Evolutionary conservation across 2,797 vertebrate species (phyloP), one percentile per base, ranked within the genome.

Genomic region (Scarus forsteni): DNA sequence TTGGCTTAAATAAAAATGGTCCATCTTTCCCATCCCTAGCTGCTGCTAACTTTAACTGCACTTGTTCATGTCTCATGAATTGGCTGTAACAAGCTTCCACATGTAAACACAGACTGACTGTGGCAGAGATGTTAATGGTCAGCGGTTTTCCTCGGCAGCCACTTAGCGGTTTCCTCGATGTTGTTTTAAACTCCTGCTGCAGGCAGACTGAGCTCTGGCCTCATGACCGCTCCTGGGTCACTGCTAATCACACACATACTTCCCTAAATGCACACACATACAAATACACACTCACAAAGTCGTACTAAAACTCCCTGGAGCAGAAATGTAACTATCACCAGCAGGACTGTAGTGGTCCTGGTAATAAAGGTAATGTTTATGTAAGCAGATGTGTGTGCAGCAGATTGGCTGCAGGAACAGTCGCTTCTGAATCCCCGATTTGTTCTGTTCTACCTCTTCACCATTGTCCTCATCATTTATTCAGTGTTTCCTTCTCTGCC

Each of bases 171-270:
- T 82, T 80, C 62, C 66, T n/a, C 27, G 57, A 76, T 56, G 70
- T 68, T 57, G 72, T 70, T 77, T 83, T 71, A 64, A 73, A 74
- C 39, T 75, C 60, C 16, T 54, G 74, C 70, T 69, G 54, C 57
- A 62, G 65, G 62, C 73, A 5, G 73, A 36, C 56, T 59, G 40
- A 38, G 59, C 35, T 16, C 55, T 10, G 5, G 58, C 66, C 38
- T 53, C 39, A 7, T 1, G 19, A 13, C 62, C 5, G 19, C 68
- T 61, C 57, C 61, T 42, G 54, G 48, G 68, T 57, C 76, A 62
- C 42, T 42, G 52, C 59, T 64, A 66, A 71, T 68, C 77, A 75
- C 76, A 75, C 55, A 67, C 38, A 48, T 10, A 12, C 50, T 16
- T 4, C 39, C 63, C 9, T 7, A 39, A 39, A 15, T 51, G 19